Conservation (phyloP, 2,113 vertebrate species). For the Polypterus senegalus region DNA sequence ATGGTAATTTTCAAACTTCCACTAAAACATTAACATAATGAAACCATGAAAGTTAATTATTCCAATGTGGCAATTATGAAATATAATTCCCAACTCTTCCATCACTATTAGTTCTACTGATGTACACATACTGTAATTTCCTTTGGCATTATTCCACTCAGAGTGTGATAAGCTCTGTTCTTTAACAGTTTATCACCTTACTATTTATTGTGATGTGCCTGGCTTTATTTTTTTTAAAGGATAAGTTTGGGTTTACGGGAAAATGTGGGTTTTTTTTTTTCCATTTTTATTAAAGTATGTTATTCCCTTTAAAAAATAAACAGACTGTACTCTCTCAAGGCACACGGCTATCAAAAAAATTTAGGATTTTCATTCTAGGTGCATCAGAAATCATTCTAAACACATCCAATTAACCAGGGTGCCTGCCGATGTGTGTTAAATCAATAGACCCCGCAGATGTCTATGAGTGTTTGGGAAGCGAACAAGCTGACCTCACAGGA, state of each 20-base stretch:
- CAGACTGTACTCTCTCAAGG: neutral
- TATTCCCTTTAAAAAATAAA: neutral
- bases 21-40: neutral
- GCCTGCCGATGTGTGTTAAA: slow-evolving; percentile 16
- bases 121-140: slow-evolving; percentile 5
- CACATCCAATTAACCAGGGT: slow-evolving; percentile 15
- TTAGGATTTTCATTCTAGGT: slow-evolving; percentile 1
- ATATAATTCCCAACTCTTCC: slow-evolving; percentile 1
- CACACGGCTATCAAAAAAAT: slow-evolving; percentile 4
- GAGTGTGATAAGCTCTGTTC: too few species aligned
- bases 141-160: neutral
- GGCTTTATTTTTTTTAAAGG: too few species aligned
- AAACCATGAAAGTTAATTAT: neutral
- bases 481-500: slow-evolving; percentile 52
- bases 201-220: too few species aligned
- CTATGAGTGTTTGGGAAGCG: slow-evolving; percentile 32
- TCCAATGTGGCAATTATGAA: neutral
- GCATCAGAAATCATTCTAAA: slow-evolving; percentile 10
- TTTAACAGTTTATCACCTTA: too few species aligned
- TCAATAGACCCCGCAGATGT: slow-evolving; percentile 20
- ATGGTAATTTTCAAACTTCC: too few species aligned
- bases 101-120: neutral
- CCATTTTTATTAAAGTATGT: neutral
- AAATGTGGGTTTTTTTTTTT: too few species aligned
- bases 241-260: too few species aligned